These are phyloP conservation scores for Origma solitaria DNA, from an alignment of 2,113 vertebrate genomes.

Conservation along the genomic window DNA sequence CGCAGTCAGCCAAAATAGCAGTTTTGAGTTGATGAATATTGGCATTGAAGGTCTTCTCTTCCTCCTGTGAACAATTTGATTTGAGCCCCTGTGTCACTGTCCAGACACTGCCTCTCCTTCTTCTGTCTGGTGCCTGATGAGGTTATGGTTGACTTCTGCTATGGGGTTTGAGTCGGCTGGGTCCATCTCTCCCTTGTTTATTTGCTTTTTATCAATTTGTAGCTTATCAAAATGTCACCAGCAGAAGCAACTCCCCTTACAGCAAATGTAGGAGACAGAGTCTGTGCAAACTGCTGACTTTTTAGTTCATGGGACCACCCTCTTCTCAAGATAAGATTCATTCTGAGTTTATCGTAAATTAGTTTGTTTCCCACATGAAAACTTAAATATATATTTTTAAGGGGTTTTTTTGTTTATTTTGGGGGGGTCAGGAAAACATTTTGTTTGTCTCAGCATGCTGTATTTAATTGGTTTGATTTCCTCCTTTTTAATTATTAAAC, in stretches of 20 bases:
- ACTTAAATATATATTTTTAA: not conserved
- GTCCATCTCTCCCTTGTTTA: not conserved
- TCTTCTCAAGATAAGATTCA: not conserved
- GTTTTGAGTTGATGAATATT: fast-evolving
- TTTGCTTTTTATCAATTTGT: not conserved
- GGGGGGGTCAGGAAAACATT: not conserved
- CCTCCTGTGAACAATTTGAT: not conserved
- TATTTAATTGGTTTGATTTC: not conserved
- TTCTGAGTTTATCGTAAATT: not conserved
- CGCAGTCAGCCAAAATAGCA: not conserved
- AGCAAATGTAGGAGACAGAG: fast-evolving
- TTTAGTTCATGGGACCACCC: not conserved
- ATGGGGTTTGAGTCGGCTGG: not conserved
- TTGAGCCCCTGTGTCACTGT: not conserved
- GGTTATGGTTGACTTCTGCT: not conserved
- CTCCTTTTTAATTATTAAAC: conserved; percentile 1
- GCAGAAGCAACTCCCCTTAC: not conserved
- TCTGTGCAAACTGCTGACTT: not conserved
- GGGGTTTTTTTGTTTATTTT: not conserved
- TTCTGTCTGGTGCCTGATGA: not conserved
- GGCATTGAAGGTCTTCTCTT: not conserved
- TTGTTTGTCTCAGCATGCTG: not conserved
- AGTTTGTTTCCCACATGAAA: not conserved
- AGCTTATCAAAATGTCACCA: not conserved
- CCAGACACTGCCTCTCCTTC: not conserved